Base-by-base conservation (phyloP, 2,113 vertebrate species). In the Monopterus albus region DNA sequence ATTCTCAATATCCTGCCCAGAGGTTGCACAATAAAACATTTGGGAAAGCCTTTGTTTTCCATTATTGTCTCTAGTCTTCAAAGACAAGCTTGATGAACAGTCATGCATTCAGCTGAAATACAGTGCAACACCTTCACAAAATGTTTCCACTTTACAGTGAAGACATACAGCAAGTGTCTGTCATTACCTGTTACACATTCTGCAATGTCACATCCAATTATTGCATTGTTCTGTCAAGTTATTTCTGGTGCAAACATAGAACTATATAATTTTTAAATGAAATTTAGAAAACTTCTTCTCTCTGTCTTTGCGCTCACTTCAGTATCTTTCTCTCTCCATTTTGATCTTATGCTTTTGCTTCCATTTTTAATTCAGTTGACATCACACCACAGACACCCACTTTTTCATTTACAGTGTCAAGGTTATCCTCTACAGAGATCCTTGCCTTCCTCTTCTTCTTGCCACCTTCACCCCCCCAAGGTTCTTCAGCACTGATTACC, bases 1-100 rank as follows among this genome's bases (percentile, higher is more conserved):
- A 63, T 67, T 82, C 80, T 61, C 80, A 78, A 72, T 83, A 83
- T 76, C 70, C 75, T 72, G 53, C 75, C 74, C 82, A 12, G 62
- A 25, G 68, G 79, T 58, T 38, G 50, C 55, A 71, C 67, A 56
- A 46, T 64, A 66, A 65, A 79, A 58, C 62, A 81, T 70, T 66
- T 43, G 58, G 13, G 7, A 70, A 46, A 36, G 43, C 50, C 64
- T 75, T 83, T 88, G 78, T 85, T 84, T 40, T 57, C 35, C 33
- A 33, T 70, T 56, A 70, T 61, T 50, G 63, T 72, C 49, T 56
- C 3, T 21, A 7, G 38, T 40, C 53, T 77, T 78, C 52, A 70
- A 65, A 87, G 49, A 50, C 49, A 9, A 51, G 60, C 38, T 57
- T 62, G 64, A 46, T 64, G 58, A 78, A 45, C 42, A 57, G 70